Conservation (phyloP, 2,888 invertebrate genomes). For the Pantelozetes paolii region DNA sequence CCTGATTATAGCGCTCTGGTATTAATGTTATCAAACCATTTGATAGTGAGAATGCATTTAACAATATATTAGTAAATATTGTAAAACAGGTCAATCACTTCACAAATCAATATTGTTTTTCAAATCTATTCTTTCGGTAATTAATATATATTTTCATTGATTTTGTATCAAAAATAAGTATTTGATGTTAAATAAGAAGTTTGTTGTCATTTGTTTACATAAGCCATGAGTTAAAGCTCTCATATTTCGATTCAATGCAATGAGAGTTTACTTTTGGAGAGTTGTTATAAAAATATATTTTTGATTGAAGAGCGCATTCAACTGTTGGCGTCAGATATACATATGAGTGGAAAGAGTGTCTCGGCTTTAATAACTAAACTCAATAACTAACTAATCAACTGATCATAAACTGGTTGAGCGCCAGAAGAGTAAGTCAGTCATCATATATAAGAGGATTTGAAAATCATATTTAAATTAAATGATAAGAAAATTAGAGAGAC, state of each 20-base stretch:
- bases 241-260: constrained; percentile 21
- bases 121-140: not conserved
- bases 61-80: no score
- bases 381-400: constrained; percentile 20
- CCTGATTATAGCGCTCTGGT: no score
- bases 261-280: not conserved
- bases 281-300: constrained; percentile 13
- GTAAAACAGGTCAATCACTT: no score
- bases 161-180: not conserved
- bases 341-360: not conserved
- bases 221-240: constrained; percentile 8
- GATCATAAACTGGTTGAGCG: constrained; percentile 20
- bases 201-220: constrained; percentile 27
- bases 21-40: no score
- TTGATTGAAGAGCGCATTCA: constrained; percentile 13
- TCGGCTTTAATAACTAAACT: not conserved
- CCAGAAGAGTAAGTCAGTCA: not conserved
- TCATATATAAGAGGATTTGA: not conserved
- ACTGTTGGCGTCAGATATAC: constrained; percentile 27
- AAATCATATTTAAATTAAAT: not conserved
- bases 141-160: constrained; percentile 16
- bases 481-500: not conserved
- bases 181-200: not conserved
- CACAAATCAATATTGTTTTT: no score
- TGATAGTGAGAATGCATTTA: no score